Base-by-base conservation (phyloP, 1,140 invertebrate species). In the Penaeus japonicus region DNA sequence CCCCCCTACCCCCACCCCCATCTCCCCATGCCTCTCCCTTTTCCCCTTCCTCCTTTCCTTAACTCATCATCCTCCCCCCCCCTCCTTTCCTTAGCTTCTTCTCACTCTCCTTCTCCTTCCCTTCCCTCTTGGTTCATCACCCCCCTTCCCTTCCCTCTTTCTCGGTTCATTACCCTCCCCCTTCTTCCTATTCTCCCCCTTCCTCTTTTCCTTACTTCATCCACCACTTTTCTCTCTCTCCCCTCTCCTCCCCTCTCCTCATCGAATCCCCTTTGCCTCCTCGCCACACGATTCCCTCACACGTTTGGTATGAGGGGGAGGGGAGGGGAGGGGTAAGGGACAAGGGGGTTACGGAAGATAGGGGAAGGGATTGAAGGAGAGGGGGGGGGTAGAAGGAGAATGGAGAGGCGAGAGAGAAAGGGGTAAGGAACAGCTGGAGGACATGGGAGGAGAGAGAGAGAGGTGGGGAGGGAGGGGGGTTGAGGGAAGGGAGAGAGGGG, bases 31-130 rank as follows among this genome's bases (percentile, higher is more conserved):
- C 32, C 65, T 47, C 22, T 55, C 62, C 54, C 65, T 84, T 22
- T 53, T 35, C 32, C 22, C 65, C 32, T 17, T 54, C 83, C 32
- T 59, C 53, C 32, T 84, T 65, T 70, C 82, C 73, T 65, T 70
- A 35, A 53, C 82, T 84, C 59, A 73, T 65, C 73, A 59, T 84
- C 82, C 54, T 65, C 73, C 59, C 53, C 82, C 73, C 59, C 54
- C 59, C 53, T 65, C 73, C 30, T 39, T 32, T 70, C 20, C 30
- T 47, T 73, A 62, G 30, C 32, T 73, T 27, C 30, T 62, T 75
- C 65, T 84, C 22, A 55, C 65, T 85, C 59, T 73, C 12, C 75
- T n/a, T 73, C n/a, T 24, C 30, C 5, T 55, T 53, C 30, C 81
- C 24, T 27, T 22, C 18, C n/a, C 39, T 27, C 47, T 85, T 20